Evolutionary conservation across 1,140 invertebrate species (phyloP).

Genomic region (Coptotermes formosanus): DNA sequence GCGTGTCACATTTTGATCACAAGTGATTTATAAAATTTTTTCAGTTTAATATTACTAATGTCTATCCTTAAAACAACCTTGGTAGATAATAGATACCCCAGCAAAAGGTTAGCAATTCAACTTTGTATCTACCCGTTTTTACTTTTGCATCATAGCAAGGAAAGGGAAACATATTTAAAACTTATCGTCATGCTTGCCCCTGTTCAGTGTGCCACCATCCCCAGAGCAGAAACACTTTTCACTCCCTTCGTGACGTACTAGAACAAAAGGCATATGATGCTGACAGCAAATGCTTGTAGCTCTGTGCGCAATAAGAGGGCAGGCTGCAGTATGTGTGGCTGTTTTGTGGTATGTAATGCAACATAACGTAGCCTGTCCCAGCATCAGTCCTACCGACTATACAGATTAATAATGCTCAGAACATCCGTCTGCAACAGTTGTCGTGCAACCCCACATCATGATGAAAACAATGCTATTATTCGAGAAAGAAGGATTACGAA

Average conservation of each 20-base stretch:
- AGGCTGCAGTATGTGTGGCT: not conserved
- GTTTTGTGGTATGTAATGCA: constrained; percentile 15
- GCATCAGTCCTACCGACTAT: not conserved
- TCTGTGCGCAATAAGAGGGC: not conserved
- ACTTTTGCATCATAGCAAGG: not conserved
- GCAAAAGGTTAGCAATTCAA: not conserved
- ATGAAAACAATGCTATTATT: not conserved
- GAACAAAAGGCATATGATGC: not conserved
- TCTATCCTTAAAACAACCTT: not conserved
- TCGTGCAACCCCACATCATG: not conserved
- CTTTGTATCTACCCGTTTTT: not conserved
- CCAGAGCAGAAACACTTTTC: not conserved
- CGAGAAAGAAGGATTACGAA: not conserved
- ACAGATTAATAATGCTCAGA: not conserved
- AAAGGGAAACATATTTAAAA: not conserved
- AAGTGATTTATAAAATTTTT: not conserved
- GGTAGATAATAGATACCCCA: not conserved
- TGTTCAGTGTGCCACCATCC: not conserved
- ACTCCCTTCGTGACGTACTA: not conserved
- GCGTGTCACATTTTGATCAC: not conserved
- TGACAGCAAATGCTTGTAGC: not conserved
- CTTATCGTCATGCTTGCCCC: not conserved
- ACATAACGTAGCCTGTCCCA: not conserved
- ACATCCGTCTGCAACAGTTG: constrained; percentile 11
- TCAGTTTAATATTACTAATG: not conserved